Evolutionary conservation across 2,888 invertebrate species (phyloP).

Genomic region (Amblyjoppa proteus): DNA sequence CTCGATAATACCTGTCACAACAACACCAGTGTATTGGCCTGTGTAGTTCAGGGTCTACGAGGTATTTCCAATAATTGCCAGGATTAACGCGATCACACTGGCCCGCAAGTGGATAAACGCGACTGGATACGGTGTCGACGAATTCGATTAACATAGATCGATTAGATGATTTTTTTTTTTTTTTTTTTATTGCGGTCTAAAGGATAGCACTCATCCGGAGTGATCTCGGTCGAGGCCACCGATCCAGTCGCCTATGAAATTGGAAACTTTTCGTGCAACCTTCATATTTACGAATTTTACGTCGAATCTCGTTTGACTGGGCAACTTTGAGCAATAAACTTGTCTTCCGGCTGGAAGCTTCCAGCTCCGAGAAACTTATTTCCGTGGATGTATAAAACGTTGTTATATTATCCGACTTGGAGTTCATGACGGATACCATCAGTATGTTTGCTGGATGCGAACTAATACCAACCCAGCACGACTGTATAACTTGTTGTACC

Average conservation of each 20-base stretch:
- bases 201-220: neutral
- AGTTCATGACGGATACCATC: conserved; percentile 1
- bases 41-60: conserved; percentile 2
- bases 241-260: neutral
- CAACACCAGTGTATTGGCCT: conserved; percentile 4
- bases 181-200: neutral
- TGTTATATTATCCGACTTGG: neutral
- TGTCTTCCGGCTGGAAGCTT: conserved; percentile 31
- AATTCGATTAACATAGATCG: conserved; percentile 3
- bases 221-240: neutral
- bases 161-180: neutral
- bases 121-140: conserved; percentile 4
- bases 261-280: conserved; percentile 12
- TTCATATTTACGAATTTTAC: conserved; percentile 40
- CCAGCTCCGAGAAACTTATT: conserved; percentile 48
- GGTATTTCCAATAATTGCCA: conserved; percentile 39
- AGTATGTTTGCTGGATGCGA: neutral
- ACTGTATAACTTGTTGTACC: neutral
- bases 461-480: neutral
- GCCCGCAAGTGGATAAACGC: conserved; percentile 12
- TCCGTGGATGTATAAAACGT: conserved; percentile 2
- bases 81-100: conserved; percentile 33
- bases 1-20: conserved; percentile 23
- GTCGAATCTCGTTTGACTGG: conserved; percentile 12
- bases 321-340: conserved; percentile 58